A percentile compares a stretch with the other conserved stretches of the same genome.
These are phyloP conservation scores for Lycorma delicatula DNA, from an alignment of 1,140 invertebrate genomes.

Conservation along the genomic window DNA sequence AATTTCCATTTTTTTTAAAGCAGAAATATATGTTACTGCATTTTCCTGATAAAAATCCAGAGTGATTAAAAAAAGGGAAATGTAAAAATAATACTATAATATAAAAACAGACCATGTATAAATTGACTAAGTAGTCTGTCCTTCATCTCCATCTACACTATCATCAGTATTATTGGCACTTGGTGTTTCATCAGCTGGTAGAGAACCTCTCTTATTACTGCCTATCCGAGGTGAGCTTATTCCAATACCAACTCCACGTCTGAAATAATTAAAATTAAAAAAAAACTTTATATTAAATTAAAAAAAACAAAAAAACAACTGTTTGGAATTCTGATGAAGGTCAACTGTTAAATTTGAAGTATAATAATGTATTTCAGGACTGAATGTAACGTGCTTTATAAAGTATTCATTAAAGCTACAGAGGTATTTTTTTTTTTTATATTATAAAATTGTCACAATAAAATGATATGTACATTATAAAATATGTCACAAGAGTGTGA, in stretches of 20 bases:
- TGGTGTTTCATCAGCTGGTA: conserved; percentile 47
- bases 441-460: no score
- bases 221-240: conserved; percentile 51
- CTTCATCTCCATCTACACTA: conserved; percentile 44
- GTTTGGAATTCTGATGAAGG: background rate
- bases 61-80: no score
- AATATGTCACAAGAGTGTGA: no score
- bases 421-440: background rate
- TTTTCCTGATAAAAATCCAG: no score
- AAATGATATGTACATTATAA: no score
- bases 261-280: conserved; percentile 29
- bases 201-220: conserved; percentile 56
- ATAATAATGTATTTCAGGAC: background rate
- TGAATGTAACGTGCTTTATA: background rate
- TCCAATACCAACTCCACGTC: conserved; percentile 46
- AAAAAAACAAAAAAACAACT: background rate
- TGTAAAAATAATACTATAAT: no score
- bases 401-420: background rate
- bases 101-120: no score
- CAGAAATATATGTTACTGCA: no score
- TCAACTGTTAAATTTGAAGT: background rate
- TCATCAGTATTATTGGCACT: conserved; percentile 45
- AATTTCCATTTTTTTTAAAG: no score
- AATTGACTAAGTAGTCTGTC: background rate
- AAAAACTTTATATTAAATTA: background rate